Evolutionary conservation across 2,113 vertebrate genomes (phyloP), one percentile per base, ranked within the genome.

Genomic region (Microcebus ravelobensis): DNA sequence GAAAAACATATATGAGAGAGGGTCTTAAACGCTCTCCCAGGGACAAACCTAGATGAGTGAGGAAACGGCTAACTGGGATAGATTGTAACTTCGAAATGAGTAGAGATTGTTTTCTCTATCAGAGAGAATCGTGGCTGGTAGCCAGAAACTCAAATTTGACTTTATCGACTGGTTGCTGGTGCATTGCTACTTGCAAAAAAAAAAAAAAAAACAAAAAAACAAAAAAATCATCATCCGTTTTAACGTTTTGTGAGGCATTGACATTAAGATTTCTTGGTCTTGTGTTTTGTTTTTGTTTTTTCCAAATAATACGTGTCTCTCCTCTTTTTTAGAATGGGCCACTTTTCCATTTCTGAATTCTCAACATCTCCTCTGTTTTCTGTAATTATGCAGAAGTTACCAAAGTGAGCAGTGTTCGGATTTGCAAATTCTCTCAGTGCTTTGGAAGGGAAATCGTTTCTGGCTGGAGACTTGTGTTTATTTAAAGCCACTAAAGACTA

Each of bases 361-460:
- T 87, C 50, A 94, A 45, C 20, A 87, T 81, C 21, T 36, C 42
- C 4, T 91, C 71, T 95, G 50, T 91, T 96, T 95, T 89, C 55
- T 79, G 80, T 61, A 91, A 93, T 94, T 95, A 91, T 91, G 77
- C 36, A 81, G 91, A 93, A 94, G 71, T 88, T 95, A 86, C 23
- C 63, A 42, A 96, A 91, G 57, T 42, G 57, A 97, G 27, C 89
- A 93, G 31, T 76, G n/a, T 79, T 97, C 87, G 39, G 36, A 84
- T 95, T 88, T 95, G 73, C 73, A 83, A 76, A 81, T 90, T 92
- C 20, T 97, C 80, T 84, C 57, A 70, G 77, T 79, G 52, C 89
- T 89, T 73, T 39, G 52, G 29, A 34, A 91, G 85, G 50, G 27
- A 80, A 90, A 90, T 96, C 50, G 81, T 94, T 71, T 97, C 74